phyloP scores from a whole-genome alignment of 2,113 vertebrate species.

The Myanophis thanlyinensis region DNA sequence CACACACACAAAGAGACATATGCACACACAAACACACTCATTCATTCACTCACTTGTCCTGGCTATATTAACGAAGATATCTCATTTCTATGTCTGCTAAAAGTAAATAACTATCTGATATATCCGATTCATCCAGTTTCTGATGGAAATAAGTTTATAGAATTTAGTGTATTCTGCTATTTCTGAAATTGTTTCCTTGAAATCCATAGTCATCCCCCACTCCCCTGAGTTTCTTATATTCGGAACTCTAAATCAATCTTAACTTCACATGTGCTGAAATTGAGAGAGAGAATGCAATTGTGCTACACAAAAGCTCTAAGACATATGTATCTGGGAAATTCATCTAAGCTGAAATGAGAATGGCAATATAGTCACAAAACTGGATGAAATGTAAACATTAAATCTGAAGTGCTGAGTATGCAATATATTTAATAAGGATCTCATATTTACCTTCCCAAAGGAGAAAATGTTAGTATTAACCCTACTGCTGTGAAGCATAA shows the following conservation, averaged over 20 bases:
- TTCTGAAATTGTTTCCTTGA: not conserved
- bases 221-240: not conserved
- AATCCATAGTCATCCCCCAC: not conserved
- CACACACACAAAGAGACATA: no score
- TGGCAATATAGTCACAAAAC: not conserved
- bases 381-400: not conserved
- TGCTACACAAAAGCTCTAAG: not conserved
- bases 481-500: not conserved
- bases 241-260: not conserved
- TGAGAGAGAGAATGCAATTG: not conserved
- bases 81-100: not conserved
- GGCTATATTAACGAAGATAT: not conserved
- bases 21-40: no score
- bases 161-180: not conserved
- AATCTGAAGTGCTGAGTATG: not conserved
- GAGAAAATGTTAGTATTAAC: not conserved
- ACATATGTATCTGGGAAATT: not conserved
- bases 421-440: not conserved
- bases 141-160: not conserved
- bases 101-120: not conserved
- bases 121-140: not conserved
- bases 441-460: not conserved
- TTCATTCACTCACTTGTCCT: not conserved
- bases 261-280: not conserved
- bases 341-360: not conserved